Conservation (phyloP, 2,113 vertebrate species). For the Alces alces region DNA sequence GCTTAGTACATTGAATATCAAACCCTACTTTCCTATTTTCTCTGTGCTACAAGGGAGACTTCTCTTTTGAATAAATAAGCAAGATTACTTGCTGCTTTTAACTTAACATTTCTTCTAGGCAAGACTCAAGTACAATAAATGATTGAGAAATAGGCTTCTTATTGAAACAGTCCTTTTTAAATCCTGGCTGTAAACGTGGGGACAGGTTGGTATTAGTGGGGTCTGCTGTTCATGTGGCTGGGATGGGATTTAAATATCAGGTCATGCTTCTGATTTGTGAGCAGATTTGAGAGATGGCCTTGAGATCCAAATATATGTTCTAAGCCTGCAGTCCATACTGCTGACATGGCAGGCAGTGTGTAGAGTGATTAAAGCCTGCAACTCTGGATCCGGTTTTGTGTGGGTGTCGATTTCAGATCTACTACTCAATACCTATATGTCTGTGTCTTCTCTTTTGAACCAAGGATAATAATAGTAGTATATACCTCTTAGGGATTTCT, state of each 20-base stretch:
- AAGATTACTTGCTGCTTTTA: background rate
- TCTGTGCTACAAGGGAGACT: background rate
- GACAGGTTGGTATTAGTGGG: background rate
- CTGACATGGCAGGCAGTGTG: background rate
- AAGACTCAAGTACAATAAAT: background rate
- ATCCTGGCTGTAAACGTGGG: background rate
- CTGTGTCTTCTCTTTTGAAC: background rate
- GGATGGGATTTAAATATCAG: background rate
- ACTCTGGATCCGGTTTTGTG: background rate
- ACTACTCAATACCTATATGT: background rate
- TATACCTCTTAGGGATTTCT: background rate
- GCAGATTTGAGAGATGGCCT: background rate
- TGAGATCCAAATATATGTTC: background rate
- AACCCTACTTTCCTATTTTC: background rate
- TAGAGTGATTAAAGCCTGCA: background rate
- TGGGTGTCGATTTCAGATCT: background rate
- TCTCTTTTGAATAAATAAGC: constrained; percentile 14
- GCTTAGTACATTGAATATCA: background rate
- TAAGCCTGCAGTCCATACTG: background rate
- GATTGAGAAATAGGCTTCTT: background rate
- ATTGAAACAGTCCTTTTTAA: background rate
- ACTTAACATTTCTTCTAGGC: background rate
- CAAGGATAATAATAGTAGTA: background rate
- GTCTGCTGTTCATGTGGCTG: background rate
- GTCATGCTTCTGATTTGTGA: background rate